Conservation (phyloP, 1,140 invertebrate genomes). For the Orussus abietinus region DNA sequence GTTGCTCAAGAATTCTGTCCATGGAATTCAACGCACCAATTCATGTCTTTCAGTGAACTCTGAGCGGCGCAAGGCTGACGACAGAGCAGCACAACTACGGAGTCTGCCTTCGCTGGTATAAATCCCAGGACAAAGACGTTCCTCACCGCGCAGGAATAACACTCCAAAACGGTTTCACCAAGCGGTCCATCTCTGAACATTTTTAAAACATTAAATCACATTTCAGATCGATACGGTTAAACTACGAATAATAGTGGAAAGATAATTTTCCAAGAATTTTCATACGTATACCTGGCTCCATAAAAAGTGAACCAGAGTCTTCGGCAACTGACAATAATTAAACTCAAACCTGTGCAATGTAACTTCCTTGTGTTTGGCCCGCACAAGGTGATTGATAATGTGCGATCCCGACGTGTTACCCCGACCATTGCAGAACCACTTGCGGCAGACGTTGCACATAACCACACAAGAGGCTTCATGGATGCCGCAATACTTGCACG, state of each 20-base stretch:
- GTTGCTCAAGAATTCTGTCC: too few relatives aligned
- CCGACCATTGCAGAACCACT: conserved; percentile 99
- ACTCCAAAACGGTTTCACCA: conserved; percentile 96
- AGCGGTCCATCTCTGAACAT: conserved; percentile 94
- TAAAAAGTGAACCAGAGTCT: background rate
- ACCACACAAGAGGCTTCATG: conserved; percentile 97
- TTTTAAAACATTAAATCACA: too few relatives aligned
- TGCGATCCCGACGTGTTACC: conserved; percentile 98
- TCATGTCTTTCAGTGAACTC: conserved; percentile 96
- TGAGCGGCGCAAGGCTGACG: conserved; percentile 97
- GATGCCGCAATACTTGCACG: conserved; percentile 98
- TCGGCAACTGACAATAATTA: conserved; percentile 2
- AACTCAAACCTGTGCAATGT: conserved; percentile 75
- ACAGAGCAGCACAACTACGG: conserved; percentile 96
- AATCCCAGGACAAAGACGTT: conserved; percentile 98
- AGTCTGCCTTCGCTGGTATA: conserved; percentile 98
- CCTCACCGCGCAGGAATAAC: conserved; percentile 96
- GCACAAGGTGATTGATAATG: conserved; percentile 96
- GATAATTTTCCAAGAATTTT: background rate
- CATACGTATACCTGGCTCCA: background rate
- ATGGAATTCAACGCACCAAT: conserved; percentile 66
- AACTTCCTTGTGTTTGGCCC: conserved; percentile 98
- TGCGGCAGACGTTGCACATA: conserved; percentile 97
- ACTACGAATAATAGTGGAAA: conserved; percentile 9
- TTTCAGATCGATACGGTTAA: too few relatives aligned